Conservation (phyloP, 2,888 invertebrate species). For the Lobophora halterata region DNA sequence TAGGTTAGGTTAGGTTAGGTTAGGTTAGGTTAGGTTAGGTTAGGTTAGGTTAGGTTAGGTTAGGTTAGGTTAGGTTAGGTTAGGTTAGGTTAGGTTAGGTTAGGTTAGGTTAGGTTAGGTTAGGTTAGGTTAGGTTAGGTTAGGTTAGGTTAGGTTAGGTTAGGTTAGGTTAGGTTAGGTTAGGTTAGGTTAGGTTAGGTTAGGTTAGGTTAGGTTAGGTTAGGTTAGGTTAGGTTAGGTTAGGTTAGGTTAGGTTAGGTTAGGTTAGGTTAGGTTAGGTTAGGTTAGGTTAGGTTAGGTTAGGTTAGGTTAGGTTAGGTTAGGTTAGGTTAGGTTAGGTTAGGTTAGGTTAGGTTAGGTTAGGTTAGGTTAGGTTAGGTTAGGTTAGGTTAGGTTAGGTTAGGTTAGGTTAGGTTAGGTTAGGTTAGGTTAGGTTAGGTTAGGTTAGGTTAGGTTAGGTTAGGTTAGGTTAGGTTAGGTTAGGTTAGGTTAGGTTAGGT, state of each 20-base stretch:
- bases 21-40: no score
- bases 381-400: slow-evolving; percentile 15
- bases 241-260: slow-evolving; percentile 9
- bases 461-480: slow-evolving; percentile 13
- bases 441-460: slow-evolving; percentile 19
- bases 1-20: no score
- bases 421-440: slow-evolving; percentile 8
- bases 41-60: no score
- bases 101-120: no score
- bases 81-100: no score
- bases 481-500: slow-evolving; percentile 18
- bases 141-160: slow-evolving; percentile 15
- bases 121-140: no score
- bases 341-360: slow-evolving; percentile 15
- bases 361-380: slow-evolving; percentile 13
- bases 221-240: slow-evolving; percentile 8
- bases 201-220: slow-evolving; percentile 16
- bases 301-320: slow-evolving; percentile 5
- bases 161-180: no score
- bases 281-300: slow-evolving; percentile 7
- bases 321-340: no score
- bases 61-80: no score
- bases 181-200: slow-evolving; percentile 16
- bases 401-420: slow-evolving; percentile 15
- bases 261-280: slow-evolving; percentile 9